Evolutionary conservation across 2,113 vertebrate genomes (phyloP).

Genomic region (Nipponia nippon): DNA sequence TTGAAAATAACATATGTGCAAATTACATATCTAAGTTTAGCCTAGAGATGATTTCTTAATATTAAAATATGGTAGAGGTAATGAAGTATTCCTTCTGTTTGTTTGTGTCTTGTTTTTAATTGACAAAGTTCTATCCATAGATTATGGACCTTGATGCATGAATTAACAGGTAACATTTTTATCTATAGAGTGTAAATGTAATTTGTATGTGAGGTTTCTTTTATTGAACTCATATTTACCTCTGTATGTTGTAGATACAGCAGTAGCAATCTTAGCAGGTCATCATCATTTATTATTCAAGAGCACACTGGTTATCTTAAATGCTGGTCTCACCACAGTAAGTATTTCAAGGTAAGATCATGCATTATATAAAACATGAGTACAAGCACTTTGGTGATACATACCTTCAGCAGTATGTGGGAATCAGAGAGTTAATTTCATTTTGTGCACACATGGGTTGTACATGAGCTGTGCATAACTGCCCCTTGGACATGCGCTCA

Average conservation of each 20-base stretch:
- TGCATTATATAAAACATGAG: not conserved
- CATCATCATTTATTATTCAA: not conserved
- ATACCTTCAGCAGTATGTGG: not conserved
- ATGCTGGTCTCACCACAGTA: not conserved
- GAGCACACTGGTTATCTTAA: not conserved
- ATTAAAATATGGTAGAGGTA: not conserved
- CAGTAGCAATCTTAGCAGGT: not conserved
- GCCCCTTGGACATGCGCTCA: not conserved
- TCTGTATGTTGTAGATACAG: not conserved
- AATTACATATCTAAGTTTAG: not conserved
- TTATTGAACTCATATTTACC: not conserved
- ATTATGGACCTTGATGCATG: not conserved
- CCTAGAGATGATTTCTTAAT: not conserved
- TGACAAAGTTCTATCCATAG: not conserved
- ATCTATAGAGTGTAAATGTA: not conserved
- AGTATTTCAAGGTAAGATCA: not conserved
- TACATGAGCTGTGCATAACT: not conserved
- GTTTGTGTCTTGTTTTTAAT: not conserved
- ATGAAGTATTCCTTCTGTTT: not conserved
- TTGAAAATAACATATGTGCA: not conserved
- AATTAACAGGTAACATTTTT: not conserved
- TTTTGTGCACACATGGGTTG: not conserved
- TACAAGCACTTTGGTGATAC: not conserved
- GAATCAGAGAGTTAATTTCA: not conserved
- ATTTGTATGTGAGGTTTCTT: not conserved